Evolutionary conservation across 1,140 invertebrate species (phyloP).

Genomic region (Saccostrea cuccullata): DNA sequence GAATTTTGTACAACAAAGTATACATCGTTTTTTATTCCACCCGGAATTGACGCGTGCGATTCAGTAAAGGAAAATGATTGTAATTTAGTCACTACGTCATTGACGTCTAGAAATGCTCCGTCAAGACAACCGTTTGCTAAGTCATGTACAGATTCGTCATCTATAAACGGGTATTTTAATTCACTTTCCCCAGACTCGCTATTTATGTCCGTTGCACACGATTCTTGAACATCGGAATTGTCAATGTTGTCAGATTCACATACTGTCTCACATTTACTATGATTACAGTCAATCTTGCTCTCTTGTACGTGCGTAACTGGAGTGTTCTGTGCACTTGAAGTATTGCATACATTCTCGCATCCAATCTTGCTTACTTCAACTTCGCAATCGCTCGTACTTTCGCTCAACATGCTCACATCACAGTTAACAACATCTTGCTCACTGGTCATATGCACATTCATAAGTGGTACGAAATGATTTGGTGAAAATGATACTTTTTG

Average conservation of each 20-base stretch:
- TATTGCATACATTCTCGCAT: neutral
- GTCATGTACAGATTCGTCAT: neutral
- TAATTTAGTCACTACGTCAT: neutral
- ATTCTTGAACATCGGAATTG: neutral
- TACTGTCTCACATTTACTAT: neutral
- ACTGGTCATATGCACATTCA: neutral
- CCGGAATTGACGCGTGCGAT: slow-evolving; percentile 31
- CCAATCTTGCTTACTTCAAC: neutral
- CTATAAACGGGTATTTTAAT: neutral
- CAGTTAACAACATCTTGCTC: neutral
- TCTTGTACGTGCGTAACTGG: too few species aligned
- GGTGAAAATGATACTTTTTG: neutral
- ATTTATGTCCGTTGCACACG: neutral
- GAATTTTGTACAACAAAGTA: slow-evolving; percentile 56
- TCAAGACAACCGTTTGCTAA: slow-evolving; percentile 44
- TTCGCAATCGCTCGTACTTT: neutral
- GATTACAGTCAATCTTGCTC: neutral
- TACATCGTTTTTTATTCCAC: slow-evolving; percentile 43
- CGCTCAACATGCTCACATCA: neutral
- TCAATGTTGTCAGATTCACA: neutral
- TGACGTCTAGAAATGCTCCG: neutral
- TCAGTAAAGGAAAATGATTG: neutral
- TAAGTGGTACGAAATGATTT: slow-evolving; percentile 43
- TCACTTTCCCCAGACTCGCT: neutral
- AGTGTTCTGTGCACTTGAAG: neutral